Conservation (phyloP, 2,113 vertebrate genomes). For the Neopipo cinnamomea region DNA sequence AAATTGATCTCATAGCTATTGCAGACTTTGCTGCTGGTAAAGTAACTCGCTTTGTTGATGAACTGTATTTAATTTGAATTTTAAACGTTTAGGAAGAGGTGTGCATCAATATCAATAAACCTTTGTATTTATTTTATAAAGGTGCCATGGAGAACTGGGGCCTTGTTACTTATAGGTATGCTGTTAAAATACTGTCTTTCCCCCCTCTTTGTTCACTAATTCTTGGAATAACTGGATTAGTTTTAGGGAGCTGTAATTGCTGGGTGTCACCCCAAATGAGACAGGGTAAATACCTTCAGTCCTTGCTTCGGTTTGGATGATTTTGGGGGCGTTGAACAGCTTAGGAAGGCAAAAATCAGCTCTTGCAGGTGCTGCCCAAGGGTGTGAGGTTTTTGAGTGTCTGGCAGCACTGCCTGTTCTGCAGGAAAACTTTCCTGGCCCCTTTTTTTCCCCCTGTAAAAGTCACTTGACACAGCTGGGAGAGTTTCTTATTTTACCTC, state of each 20-base stretch:
- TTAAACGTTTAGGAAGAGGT: conserved; percentile 59
- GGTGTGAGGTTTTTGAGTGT: not conserved
- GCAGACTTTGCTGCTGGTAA: conserved; percentile 99
- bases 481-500: not conserved
- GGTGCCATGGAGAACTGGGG: conserved; percentile 99
- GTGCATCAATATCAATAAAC: conserved; percentile 62
- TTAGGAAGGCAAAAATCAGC: not conserved
- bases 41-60: conserved; percentile 76
- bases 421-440: conserved; percentile 22
- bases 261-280: not conserved
- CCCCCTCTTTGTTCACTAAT: conserved; percentile 50
- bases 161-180: conserved; percentile 99
- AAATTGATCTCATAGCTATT: conserved; percentile 99
- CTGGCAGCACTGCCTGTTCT: conserved; percentile 33
- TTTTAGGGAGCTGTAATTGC: not conserved
- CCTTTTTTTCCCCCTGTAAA: not conserved
- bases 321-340: not conserved
- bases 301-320: not conserved
- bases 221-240: not conserved
- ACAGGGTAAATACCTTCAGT: not conserved
- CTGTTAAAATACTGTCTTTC: conserved; percentile 65
- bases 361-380: not conserved
- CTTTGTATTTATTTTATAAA: conserved; percentile 82
- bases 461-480: conserved; percentile 16
- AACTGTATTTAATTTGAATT: conserved; percentile 62